phyloP scores from a whole-genome alignment of 1,140 invertebrate species.

The Dendrolimus kikuchii region DNA sequence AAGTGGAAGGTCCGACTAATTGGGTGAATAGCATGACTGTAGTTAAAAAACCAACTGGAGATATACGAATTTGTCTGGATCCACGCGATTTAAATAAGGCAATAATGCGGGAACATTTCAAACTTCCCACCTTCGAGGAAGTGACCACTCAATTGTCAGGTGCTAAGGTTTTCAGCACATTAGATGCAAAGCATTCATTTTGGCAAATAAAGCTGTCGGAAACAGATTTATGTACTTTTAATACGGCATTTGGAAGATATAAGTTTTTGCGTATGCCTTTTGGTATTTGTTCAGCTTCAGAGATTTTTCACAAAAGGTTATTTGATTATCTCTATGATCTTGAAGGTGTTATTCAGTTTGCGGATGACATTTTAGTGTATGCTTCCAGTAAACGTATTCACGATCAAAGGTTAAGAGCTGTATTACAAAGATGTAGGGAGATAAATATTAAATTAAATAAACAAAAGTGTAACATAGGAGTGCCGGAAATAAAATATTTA shows the following conservation, averaged over 20 bases:
- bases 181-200: conserved; percentile 60
- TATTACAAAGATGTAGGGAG: conserved; percentile 9
- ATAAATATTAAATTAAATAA: conserved; percentile 19
- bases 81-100: conserved; percentile 64
- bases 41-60: conserved; percentile 20
- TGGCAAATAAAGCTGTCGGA: conserved; percentile 32
- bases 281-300: conserved; percentile 14
- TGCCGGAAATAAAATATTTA: conserved; percentile 16
- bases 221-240: conserved; percentile 19
- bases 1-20: conserved; percentile 38
- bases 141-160: conserved; percentile 43
- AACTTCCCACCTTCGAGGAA: conserved; percentile 57
- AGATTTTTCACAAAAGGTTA: conserved; percentile 8
- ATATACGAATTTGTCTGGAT: conserved; percentile 62
- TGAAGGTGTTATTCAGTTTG: conserved; percentile 13
- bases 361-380: conserved; percentile 17
- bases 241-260: conserved; percentile 31
- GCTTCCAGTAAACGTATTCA: conserved; percentile 7
- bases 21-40: conserved; percentile 52
- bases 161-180: conserved; percentile 52
- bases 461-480: conserved; percentile 15
- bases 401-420: conserved; percentile 6
- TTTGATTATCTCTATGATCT: conserved; percentile 14
- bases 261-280: conserved; percentile 20
- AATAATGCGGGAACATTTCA: conserved; percentile 52